Base-by-base conservation (phyloP, 1,140 invertebrate genomes). In the Tetramorium simillimum region DNA sequence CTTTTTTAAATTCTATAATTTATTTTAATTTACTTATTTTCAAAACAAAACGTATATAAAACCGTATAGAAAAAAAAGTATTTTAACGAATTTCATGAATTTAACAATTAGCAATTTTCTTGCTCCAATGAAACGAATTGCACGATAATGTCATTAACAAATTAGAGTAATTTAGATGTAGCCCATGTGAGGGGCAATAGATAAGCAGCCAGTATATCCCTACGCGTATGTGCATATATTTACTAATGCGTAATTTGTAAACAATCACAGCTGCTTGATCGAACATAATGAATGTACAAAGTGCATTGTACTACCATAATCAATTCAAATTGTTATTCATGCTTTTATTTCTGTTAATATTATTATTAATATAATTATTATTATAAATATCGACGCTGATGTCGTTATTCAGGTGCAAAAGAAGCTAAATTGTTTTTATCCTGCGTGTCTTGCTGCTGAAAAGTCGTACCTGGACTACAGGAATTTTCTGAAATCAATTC, bases 101-200 rank as follows among this genome's bases (percentile, higher is more conserved):
- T 43, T 37, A 21, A 84, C 40, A 60, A 70, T 69, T 69, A 67
- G 3, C 24, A 84, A 84, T 84, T 73, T 84, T 73, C 24, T 84
- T 62, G 80, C 53, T 73, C 24, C 80, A 73, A 60, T 46, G n/a
- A 84, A 72, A 73, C 24, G 67, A 84, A 49, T 84, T 18, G 53
- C 49, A 77, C 62, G 73, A 82, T 51, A 40, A 84, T 90, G 90
- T 91, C 70, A 85, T 87, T 88, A 91, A 91, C 69, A 88, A 90
- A 89, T 88, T 92, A 92, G 75, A 88, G 90, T 88, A 90, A 90
- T 86, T 90, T 91, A 91, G 46, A 77, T 77, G 18, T 88, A 91
- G 70, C 14, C 21, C 76, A 77, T 49, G 76, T 53, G 76, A 70
- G 10, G 65, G 82, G 60, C 67, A 56, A 73, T 89, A 88, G 43